These are phyloP conservation scores for Pseudeuparius sepicola DNA, from an alignment of 2,888 invertebrate genomes.

Conservation along the genomic window DNA sequence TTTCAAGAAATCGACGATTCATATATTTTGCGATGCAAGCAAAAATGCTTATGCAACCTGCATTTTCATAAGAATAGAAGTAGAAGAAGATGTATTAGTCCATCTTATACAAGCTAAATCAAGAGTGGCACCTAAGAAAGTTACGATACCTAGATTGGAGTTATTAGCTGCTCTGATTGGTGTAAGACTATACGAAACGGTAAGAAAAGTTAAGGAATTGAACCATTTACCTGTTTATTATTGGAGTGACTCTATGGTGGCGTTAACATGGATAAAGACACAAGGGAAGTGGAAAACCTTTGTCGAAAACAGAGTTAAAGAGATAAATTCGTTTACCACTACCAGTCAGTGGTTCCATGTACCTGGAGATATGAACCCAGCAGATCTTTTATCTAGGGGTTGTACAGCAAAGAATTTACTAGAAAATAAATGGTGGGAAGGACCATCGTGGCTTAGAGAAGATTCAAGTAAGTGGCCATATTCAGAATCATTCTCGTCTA, in stretches of 20 bases:
- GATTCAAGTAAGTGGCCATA: conserved; percentile 8
- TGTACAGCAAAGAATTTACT: conserved; percentile 25
- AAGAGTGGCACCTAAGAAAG: conserved; percentile 13
- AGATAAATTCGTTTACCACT: conserved; percentile 24
- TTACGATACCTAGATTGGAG: conserved; percentile 19
- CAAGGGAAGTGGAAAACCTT: conserved; percentile 26
- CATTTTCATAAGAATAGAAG: conserved; percentile 6
- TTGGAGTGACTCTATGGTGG: conserved; percentile 28
- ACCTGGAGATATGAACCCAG: conserved; percentile 29
- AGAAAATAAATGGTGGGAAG: conserved; percentile 30
- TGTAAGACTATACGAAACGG: conserved; percentile 10
- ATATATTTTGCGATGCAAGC: conserved; percentile 19
- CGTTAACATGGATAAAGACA: conserved; percentile 27
- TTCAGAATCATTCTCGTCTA: not conserved
- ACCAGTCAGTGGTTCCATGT: conserved; percentile 25
- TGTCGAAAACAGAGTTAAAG: conserved; percentile 27
- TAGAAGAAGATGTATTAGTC: conserved; percentile 8
- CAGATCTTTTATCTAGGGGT: conserved; percentile 30
- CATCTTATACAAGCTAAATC: conserved; percentile 15
- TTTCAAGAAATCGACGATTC: conserved; percentile 12
- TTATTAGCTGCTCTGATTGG: conserved; percentile 16
- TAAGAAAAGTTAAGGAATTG: conserved; percentile 8
- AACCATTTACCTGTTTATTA: conserved; percentile 10
- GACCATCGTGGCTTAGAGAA: conserved; percentile 27
- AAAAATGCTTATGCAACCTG: conserved; percentile 6